Evolutionary conservation across 2,888 invertebrate species (phyloP).

Genomic region (Acleris sparsana): DNA sequence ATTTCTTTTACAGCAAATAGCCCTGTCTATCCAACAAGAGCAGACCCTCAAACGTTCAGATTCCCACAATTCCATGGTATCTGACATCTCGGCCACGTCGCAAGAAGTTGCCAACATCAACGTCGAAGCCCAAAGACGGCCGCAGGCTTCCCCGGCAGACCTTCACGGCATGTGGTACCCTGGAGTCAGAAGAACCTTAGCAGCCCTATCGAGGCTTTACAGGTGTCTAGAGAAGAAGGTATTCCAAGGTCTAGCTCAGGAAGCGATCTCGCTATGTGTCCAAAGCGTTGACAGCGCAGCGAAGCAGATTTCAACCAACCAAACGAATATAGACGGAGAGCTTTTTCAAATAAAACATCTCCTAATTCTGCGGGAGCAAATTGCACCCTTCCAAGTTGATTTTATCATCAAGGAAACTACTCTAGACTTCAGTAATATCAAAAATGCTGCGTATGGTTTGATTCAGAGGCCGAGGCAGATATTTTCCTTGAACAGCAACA

Average conservation of each 20-base stretch:
- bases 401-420: slow-evolving; percentile 96
- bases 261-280: slow-evolving; percentile 96
- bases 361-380: slow-evolving; percentile 97
- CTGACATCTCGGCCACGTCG: slow-evolving; percentile 86
- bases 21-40: slow-evolving; percentile 84
- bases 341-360: slow-evolving; percentile 99
- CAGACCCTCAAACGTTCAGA: slow-evolving; percentile 84
- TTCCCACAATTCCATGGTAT: slow-evolving; percentile 87
- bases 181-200: slow-evolving; percentile 96
- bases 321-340: slow-evolving; percentile 94
- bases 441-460: slow-evolving; percentile 91
- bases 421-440: slow-evolving; percentile 96
- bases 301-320: slow-evolving; percentile 89
- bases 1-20: slow-evolving; percentile 82
- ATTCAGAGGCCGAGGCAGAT: slow-evolving; percentile 91
- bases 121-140: slow-evolving; percentile 64
- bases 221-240: slow-evolving; percentile 96
- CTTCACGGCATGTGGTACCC: slow-evolving; percentile 99
- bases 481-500: slow-evolving; percentile 93
- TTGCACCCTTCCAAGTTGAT: slow-evolving; percentile 98
- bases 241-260: slow-evolving; percentile 98
- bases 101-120: slow-evolving; percentile 88
- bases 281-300: slow-evolving; percentile 94
- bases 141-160: slow-evolving; percentile 93
- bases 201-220: slow-evolving; percentile 92